These are phyloP conservation scores for Donacobius atricapilla DNA, from an alignment of 2,113 vertebrate species.

Conservation along the genomic window DNA sequence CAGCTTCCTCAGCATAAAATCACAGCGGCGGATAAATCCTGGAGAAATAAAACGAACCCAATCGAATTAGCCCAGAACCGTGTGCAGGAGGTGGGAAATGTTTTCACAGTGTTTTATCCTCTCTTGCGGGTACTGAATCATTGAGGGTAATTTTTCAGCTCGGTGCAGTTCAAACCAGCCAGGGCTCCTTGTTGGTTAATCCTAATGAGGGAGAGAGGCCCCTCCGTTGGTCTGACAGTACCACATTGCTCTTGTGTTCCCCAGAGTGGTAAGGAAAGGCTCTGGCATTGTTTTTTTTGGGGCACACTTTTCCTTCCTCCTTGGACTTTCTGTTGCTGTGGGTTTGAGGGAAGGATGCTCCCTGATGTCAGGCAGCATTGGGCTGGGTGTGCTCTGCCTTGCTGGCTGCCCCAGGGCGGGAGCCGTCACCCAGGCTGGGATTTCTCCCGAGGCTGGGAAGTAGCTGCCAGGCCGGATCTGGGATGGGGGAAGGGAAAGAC, in stretches of 20 bases:
- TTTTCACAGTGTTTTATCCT: background rate
- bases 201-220: background rate
- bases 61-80: background rate
- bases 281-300: background rate
- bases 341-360: background rate
- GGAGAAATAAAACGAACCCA: background rate
- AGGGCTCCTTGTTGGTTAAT: background rate
- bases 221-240: background rate
- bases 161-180: background rate
- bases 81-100: background rate
- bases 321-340: background rate
- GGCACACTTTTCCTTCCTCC: background rate
- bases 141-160: background rate
- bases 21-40: background rate
- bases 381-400: background rate
- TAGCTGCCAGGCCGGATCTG: background rate
- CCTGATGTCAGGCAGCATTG: background rate
- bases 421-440: background rate
- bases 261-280: background rate
- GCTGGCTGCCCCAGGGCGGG: background rate
- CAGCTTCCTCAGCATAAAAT: background rate
- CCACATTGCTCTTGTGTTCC: background rate
- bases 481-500: conserved; percentile 20
- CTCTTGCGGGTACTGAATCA: background rate
- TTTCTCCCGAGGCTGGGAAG: background rate